Evolutionary conservation across 2,113 vertebrate species (phyloP).

Genomic region (Sylvia atricapilla): DNA sequence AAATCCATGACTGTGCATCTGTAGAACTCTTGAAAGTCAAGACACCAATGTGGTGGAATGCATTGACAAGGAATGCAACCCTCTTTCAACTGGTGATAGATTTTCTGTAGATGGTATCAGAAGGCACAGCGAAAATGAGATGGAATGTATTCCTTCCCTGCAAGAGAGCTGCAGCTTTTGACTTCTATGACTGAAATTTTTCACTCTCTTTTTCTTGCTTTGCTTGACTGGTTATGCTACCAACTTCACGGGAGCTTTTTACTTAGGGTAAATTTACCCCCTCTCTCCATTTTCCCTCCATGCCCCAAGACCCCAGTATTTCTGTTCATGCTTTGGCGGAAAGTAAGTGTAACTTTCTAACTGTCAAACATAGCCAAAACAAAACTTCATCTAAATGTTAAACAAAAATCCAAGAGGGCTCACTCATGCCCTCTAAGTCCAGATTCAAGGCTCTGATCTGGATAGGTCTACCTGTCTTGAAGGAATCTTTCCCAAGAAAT

Average conservation of each 20-base stretch:
- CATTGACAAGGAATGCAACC: constrained; percentile 7
- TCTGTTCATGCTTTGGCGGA: constrained; percentile 54
- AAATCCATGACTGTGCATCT: background rate
- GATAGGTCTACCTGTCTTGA: background rate
- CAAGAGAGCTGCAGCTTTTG: constrained; percentile 24
- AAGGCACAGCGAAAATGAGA: constrained; percentile 26
- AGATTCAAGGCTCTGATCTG: background rate
- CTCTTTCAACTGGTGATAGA: constrained; percentile 38
- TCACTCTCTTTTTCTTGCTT: constrained; percentile 33
- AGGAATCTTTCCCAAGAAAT: background rate
- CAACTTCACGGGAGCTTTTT: constrained; percentile 30
- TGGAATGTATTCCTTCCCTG: constrained; percentile 15
- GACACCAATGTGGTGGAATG: background rate
- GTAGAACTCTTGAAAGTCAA: background rate
- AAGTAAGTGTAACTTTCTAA: constrained; percentile 53
- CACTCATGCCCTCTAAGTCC: background rate
- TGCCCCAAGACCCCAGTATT: background rate
- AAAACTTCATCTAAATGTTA: background rate
- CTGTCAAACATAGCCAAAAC: constrained; percentile 37
- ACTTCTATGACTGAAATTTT: constrained; percentile 43
- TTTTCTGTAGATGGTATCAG: constrained; percentile 60
- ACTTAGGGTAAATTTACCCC: background rate
- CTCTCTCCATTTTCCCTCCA: background rate
- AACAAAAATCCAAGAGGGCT: background rate
- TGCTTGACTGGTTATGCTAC: constrained; percentile 37